Conservation (phyloP, 2,888 invertebrate genomes). For the Conistra vaccinii region DNA sequence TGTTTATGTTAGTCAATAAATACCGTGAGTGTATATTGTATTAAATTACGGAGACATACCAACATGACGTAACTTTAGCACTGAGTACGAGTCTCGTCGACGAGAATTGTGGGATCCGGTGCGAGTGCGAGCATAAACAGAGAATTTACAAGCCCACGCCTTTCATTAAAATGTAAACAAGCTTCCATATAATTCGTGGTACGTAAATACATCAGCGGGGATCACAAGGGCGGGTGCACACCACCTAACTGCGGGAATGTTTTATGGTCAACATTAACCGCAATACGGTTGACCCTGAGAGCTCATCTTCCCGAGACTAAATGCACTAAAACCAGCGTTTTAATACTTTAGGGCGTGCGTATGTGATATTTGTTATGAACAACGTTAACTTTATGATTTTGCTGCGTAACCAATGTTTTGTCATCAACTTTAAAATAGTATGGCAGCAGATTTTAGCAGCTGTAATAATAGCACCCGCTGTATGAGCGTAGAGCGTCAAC, state of each 20-base stretch:
- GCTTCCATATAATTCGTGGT: constrained; percentile 81
- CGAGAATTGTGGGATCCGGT: constrained; percentile 69
- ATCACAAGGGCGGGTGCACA: constrained; percentile 70
- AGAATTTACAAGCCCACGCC: constrained; percentile 78
- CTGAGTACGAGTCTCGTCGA: constrained; percentile 61
- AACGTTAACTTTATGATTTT: constrained; percentile 30
- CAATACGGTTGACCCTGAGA: constrained; percentile 76
- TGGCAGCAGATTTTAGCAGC: constrained; percentile 22
- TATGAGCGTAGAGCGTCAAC: neutral
- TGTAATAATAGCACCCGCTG: neutral
- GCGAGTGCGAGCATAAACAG: constrained; percentile 76
- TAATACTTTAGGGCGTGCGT: constrained; percentile 53
- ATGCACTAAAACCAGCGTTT: constrained; percentile 67
- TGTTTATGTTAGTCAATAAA: constrained; percentile 47
- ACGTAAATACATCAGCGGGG: constrained; percentile 80
- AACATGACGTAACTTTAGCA: constrained; percentile 69
- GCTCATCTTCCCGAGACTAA: constrained; percentile 69
- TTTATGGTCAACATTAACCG: constrained; percentile 81
- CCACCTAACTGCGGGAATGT: constrained; percentile 71
- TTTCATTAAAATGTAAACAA: constrained; percentile 87
- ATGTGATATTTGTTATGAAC: constrained; percentile 43
- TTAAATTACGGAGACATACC: constrained; percentile 70
- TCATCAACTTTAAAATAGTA: constrained; percentile 11
- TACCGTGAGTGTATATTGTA: constrained; percentile 57
- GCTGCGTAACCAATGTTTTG: constrained; percentile 27